Evolutionary conservation across 2,888 invertebrate genomes (phyloP), one percentile per base, ranked within the genome.

Genomic region (Eupelmus urozonus): DNA sequence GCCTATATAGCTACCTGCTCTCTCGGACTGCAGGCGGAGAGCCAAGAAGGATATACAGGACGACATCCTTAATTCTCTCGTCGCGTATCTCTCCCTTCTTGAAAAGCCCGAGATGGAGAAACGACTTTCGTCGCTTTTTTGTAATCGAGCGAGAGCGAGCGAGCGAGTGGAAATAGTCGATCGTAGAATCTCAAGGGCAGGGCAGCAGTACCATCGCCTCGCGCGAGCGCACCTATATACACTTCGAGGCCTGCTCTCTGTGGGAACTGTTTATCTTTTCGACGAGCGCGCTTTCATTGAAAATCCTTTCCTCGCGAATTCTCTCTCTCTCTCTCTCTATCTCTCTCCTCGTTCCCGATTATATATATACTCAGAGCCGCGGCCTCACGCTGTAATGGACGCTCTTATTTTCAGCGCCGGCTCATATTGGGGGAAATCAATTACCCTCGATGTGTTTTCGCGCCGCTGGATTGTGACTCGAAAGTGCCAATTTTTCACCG

Each of bases 131-230:
- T 40, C 49, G n/a, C 59, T 25, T 23, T 40, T 66, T 59, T 53
- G n/a, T n/a, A n/a, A n/a, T 42, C 60, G 11, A 59, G 18, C 29
- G 18, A 20, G 66, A 23, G 20, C 40, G 60, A 23, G 59, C 51
- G 34, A 7, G n/a, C 66, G 57, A 73, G 65, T 77, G 71, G 65
- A 72, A 77, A 67, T 72, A 69, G 76, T 72, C 72, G 67, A 79
- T 76, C 67, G 72, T 63, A 67, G 79, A 75, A 66, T 75, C 75
- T 71, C 78, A 79, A 79, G 75, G 78, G 75, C 71, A 75, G 53
- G 49, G n/a, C 34, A 25, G 40, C 51, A 72, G 25, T 72, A 72
- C 55, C 59, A 60, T 70, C 63, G 51, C 69, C 29, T 27, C n/a
- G 45, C 51, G 25, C 55, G 23, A 20, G 11, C 23, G 29, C 51